These are phyloP conservation scores for Chrysodeixis includens DNA, from an alignment of 2,888 invertebrate species.

Conservation along the genomic window DNA sequence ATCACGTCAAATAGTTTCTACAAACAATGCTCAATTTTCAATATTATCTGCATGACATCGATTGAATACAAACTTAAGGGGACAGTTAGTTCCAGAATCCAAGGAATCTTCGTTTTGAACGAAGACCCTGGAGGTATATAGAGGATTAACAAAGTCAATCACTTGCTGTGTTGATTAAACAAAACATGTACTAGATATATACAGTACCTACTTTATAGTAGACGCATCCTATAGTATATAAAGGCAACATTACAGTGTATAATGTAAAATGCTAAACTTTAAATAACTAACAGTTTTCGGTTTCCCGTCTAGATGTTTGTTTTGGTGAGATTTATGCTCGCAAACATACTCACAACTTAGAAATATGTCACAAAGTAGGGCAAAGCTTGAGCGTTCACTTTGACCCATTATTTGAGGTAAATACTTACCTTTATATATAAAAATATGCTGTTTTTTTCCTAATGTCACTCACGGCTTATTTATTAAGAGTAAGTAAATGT, in stretches of 20 bases:
- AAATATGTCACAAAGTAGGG: constrained; percentile 4
- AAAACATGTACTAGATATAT: too few relatives aligned
- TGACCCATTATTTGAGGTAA: constrained; percentile 1
- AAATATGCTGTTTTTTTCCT: neutral
- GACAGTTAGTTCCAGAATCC: too few relatives aligned
- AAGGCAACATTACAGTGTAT: neutral
- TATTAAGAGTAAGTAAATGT: neutral
- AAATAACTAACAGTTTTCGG: constrained; percentile 1
- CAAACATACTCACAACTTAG: constrained; percentile 4
- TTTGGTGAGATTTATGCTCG: neutral
- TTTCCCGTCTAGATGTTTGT: neutral
- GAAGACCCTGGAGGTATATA: too few relatives aligned
- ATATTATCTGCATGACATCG: too few relatives aligned
- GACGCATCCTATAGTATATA: neutral
- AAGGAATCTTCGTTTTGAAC: too few relatives aligned
- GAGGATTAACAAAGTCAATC: too few relatives aligned
- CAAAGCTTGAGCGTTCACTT: neutral
- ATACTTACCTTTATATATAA: neutral
- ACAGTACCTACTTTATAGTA: neutral
- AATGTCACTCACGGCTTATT: neutral
- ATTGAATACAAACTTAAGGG: too few relatives aligned
- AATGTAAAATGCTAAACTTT: neutral
- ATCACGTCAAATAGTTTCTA: too few relatives aligned
- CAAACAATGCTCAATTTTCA: too few relatives aligned
- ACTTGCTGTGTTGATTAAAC: too few relatives aligned